These are phyloP conservation scores for Urechis unicinctus DNA, from an alignment of 2,888 invertebrate species.

Conservation along the genomic window DNA sequence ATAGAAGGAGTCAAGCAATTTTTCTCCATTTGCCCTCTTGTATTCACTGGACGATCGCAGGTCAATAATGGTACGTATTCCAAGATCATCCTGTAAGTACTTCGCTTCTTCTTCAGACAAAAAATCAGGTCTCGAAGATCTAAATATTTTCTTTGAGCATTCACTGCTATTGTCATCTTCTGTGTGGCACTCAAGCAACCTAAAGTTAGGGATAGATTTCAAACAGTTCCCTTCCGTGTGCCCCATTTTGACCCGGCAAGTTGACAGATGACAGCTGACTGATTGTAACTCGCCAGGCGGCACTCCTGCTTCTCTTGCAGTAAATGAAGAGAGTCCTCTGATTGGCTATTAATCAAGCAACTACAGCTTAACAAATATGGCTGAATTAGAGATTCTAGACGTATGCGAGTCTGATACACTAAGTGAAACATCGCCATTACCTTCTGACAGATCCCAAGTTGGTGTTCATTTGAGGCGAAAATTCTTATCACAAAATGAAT, in stretches of 20 bases:
- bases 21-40: constrained; percentile 21
- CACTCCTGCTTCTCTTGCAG: too few species aligned
- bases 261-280: neutral
- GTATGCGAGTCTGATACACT: too few species aligned
- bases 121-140: constrained; percentile 38
- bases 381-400: too few species aligned
- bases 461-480: too few species aligned
- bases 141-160: constrained; percentile 20
- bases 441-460: too few species aligned
- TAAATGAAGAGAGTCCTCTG: too few species aligned
- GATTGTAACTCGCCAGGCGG: neutral
- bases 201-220: constrained; percentile 14
- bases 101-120: constrained; percentile 24
- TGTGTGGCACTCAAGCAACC: neutral
- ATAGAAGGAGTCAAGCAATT: constrained; percentile 28
- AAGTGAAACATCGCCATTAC: too few species aligned
- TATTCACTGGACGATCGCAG: constrained; percentile 33
- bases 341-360: too few species aligned
- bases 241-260: neutral
- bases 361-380: too few species aligned
- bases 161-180: neutral
- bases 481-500: too few species aligned
- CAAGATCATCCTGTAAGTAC: constrained; percentile 21
- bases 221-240: neutral
- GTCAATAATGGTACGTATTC: constrained; percentile 33